phyloP scores from a whole-genome alignment of 1,140 invertebrate species.

The Ericerus pela region DNA sequence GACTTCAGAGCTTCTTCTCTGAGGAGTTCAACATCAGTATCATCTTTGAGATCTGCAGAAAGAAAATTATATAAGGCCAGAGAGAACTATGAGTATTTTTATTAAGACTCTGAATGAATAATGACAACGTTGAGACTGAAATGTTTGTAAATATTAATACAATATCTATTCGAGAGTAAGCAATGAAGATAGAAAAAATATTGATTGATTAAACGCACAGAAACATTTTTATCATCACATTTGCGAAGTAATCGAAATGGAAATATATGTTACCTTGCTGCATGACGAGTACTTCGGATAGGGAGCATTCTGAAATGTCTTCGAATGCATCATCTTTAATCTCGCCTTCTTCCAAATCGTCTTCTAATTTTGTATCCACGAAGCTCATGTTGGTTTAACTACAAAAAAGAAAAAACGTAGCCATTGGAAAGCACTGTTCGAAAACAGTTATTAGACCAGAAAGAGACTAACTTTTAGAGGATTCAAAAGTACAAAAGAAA shows the following conservation, averaged over 20 bases:
- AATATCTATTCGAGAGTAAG: background rate
- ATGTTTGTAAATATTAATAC: background rate
- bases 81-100: no score
- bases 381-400: no score
- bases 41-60: background rate
- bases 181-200: background rate
- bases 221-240: no score
- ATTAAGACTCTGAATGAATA: background rate
- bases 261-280: background rate
- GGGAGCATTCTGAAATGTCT: slow-evolving; percentile 2
- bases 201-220: no score
- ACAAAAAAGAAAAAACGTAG: no score
- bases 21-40: background rate
- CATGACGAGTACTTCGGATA: background rate
- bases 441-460: no score
- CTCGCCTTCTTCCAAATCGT: slow-evolving; percentile 1
- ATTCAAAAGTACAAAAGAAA: no score
- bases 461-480: no score
- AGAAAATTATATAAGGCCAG: no score
- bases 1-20: background rate
- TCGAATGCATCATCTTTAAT: background rate
- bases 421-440: no score
- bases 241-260: no score
- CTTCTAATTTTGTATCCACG: no score
- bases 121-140: background rate